These are phyloP conservation scores for Porites rus DNA, from an alignment of 92 coral and sea anemone genomes.

Conservation along the genomic window DNA sequence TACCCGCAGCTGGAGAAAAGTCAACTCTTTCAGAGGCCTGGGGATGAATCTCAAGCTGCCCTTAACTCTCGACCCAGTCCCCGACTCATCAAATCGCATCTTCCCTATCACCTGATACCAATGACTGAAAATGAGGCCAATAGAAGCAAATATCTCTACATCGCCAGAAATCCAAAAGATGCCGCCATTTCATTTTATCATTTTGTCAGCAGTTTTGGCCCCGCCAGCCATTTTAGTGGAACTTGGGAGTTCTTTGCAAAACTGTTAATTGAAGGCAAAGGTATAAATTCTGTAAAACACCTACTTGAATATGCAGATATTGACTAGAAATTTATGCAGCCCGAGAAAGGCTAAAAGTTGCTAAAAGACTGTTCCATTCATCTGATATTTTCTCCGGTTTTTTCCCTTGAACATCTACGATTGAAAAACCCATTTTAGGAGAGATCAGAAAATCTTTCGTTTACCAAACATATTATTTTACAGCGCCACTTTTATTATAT, in stretches of 20 bases:
- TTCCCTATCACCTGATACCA: slow-evolving; percentile 46
- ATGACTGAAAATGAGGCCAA: slow-evolving; percentile 10
- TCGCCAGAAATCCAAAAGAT: slow-evolving; percentile 74
- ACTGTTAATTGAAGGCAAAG: slow-evolving; percentile 54
- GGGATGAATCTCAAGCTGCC: slow-evolving; percentile 3
- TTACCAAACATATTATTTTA: too few relatives aligned
- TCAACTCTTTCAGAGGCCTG: slow-evolving; percentile 33
- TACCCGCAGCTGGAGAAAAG: slow-evolving; percentile 34
- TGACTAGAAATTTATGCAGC: too few relatives aligned
- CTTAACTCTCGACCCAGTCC: slow-evolving; percentile 49
- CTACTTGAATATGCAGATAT: too few relatives aligned
- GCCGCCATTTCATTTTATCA: slow-evolving; percentile 64
- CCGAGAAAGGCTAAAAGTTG: too few relatives aligned
- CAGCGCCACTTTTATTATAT: too few relatives aligned
- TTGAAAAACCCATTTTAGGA: too few relatives aligned
- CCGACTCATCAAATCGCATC: slow-evolving; percentile 57
- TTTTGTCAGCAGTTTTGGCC: slow-evolving; percentile 32
- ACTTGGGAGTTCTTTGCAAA: slow-evolving; percentile 70
- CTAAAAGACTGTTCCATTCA: too few relatives aligned
- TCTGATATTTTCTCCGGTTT: too few relatives aligned
- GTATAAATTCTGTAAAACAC: not conserved
- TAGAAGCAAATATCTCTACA: slow-evolving; percentile 59
- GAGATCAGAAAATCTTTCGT: too few relatives aligned
- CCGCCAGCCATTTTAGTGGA: slow-evolving; percentile 42
- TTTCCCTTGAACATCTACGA: too few relatives aligned